Evolutionary conservation across 92 coral and sea anemone species (phyloP).

Genomic region (Zoanthus sansibaricus): DNA sequence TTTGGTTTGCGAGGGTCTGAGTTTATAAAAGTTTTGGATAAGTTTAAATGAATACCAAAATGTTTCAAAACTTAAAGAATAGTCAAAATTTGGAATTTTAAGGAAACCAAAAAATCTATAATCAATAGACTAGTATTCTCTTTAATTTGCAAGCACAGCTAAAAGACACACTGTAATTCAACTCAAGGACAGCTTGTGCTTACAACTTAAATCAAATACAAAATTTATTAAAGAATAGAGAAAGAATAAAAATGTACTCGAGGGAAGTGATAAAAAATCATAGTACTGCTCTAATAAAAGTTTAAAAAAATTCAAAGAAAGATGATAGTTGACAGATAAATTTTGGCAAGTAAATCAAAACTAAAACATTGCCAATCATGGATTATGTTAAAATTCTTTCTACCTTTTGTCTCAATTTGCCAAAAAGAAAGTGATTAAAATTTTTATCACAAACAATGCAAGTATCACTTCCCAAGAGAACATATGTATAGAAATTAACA

Average conservation of each 20-base stretch:
- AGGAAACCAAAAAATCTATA: slow-evolving; percentile 16
- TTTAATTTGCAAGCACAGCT: slow-evolving; percentile 34
- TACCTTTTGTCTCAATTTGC: not conserved
- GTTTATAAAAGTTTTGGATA: slow-evolving; percentile 9
- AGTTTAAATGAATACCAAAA: not conserved
- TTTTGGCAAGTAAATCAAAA: not conserved
- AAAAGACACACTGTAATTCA: not conserved
- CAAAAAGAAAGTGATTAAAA: not conserved
- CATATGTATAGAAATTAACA: slow-evolving; percentile 6
- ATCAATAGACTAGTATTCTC: not conserved
- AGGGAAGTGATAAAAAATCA: slow-evolving; percentile 11
- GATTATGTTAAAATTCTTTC: not conserved
- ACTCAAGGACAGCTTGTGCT: slow-evolving; percentile 40
- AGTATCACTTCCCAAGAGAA: slow-evolving; percentile 25
- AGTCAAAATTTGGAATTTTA: slow-evolving; percentile 3
- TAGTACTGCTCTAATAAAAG: too few species aligned
- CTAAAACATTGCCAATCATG: not conserved
- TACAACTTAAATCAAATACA: slow-evolving; percentile 16
- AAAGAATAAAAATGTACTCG: not conserved
- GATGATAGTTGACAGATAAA: not conserved
- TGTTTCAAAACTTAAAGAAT: not conserved
- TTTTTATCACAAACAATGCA: not conserved
- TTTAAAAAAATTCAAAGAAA: not conserved
- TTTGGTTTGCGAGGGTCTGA: slow-evolving; percentile 27
- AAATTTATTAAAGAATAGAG: not conserved